These are phyloP conservation scores for Zele albiditarsus DNA, from an alignment of 2,888 invertebrate genomes.

Conservation along the genomic window DNA sequence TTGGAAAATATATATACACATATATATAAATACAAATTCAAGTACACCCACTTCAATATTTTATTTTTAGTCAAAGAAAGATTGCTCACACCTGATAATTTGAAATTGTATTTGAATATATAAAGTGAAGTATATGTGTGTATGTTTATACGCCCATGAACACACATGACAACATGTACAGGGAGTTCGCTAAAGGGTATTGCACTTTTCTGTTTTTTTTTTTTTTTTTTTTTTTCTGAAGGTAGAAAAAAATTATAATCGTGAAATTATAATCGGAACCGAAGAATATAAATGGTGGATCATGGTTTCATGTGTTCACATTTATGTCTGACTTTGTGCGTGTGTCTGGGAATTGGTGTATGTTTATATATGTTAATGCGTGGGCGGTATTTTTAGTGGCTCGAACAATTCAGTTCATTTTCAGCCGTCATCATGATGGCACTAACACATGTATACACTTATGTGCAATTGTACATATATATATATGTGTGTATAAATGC, in stretches of 20 bases:
- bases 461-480: too few relatives aligned
- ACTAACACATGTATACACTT: slow-evolving; percentile 10
- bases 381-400: slow-evolving; percentile 24
- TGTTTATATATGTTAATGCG: not conserved
- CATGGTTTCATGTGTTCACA: not conserved
- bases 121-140: not conserved
- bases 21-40: not conserved
- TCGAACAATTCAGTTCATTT: slow-evolving; percentile 25
- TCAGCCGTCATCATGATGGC: not conserved
- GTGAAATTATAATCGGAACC: too few relatives aligned
- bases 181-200: not conserved
- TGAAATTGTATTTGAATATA: slow-evolving; percentile 1
- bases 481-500: not conserved
- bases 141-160: not conserved
- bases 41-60: not conserved
- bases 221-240: too few relatives aligned
- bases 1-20: not conserved
- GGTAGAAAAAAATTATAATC: too few relatives aligned
- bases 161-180: not conserved
- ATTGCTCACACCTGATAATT: slow-evolving; percentile 28
- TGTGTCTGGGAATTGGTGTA: not conserved
- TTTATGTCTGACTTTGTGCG: too few relatives aligned
- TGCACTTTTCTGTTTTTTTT: not conserved
- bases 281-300: not conserved
- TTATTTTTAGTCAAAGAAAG: slow-evolving; percentile 1